phyloP scores from a whole-genome alignment of 2,113 vertebrate species.

The Catharus minimus region DNA sequence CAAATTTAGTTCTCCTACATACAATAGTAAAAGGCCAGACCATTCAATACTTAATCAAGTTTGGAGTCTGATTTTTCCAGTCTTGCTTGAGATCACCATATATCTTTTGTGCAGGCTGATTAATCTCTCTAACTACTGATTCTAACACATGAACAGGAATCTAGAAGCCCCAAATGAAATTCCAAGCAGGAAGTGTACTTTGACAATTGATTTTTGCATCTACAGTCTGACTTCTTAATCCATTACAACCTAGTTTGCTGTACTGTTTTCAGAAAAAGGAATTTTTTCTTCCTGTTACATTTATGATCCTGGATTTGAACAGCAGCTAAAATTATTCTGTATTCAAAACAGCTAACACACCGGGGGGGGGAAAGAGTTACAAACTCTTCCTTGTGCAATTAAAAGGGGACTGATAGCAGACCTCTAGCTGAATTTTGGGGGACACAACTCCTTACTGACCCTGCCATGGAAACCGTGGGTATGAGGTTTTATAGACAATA shows the following conservation, averaged over 20 bases:
- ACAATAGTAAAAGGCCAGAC: conserved; percentile 7
- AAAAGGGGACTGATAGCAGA: not conserved
- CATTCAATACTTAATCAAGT: conserved; percentile 14
- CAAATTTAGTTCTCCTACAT: not conserved
- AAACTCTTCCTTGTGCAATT: not conserved
- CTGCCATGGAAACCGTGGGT: not conserved
- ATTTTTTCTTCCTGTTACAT: not conserved
- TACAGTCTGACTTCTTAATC: not conserved
- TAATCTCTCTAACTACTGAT: not conserved
- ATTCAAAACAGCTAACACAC: not conserved
- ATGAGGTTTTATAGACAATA: conserved; percentile 1
- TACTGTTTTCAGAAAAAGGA: not conserved
- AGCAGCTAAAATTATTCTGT: not conserved
- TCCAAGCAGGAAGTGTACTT: not conserved
- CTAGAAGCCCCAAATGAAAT: not conserved
- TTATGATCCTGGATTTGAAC: not conserved
- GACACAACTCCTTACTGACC: not conserved
- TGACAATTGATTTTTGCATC: not conserved
- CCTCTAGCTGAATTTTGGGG: not conserved
- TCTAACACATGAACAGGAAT: not conserved
- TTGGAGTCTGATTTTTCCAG: conserved; percentile 9
- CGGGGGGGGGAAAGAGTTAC: rapidly evolving
- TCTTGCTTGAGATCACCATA: not conserved
- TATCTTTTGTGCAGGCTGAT: not conserved
- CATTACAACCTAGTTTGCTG: not conserved